Percentiles rank a stretch among this genome's conserved stretches.
These are phyloP conservation scores for Strigops habroptila DNA, from an alignment of 2,113 vertebrate species.

Conservation along the genomic window DNA sequence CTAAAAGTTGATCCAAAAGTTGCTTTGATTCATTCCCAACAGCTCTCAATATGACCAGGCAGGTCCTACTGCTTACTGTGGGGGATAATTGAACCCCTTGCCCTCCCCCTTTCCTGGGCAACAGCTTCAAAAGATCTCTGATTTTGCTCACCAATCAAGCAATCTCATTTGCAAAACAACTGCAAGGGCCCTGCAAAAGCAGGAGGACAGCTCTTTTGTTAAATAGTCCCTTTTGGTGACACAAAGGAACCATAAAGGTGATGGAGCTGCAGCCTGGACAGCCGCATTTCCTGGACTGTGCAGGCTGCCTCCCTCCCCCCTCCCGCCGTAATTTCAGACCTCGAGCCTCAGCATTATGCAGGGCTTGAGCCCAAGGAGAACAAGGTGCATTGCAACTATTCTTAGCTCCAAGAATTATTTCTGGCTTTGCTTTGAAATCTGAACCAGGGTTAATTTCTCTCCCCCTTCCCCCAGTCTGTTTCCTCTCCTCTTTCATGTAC, in stretches of 20 bases:
- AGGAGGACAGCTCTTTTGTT: conserved; percentile 34
- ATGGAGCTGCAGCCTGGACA: conserved; percentile 17
- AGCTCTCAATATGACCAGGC: neutral
- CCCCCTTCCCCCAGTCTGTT: conserved; percentile 43
- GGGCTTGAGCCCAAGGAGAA: neutral
- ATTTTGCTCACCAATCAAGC: conserved; percentile 57
- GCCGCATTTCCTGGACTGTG: neutral
- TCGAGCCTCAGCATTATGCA: neutral
- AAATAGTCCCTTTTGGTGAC: conserved; percentile 11
- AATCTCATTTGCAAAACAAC: conserved; percentile 66
- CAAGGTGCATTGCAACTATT: conserved; percentile 48
- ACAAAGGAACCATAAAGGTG: conserved; percentile 59
- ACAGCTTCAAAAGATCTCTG: conserved; percentile 54
- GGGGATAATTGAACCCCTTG: neutral
- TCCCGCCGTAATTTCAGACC: neutral
- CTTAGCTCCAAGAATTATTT: conserved; percentile 54
- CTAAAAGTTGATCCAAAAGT: neutral
- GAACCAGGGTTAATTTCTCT: conserved; percentile 50
- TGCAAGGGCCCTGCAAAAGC: conserved; percentile 31
- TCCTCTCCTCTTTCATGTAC: conserved; percentile 64
- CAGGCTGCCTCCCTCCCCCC: neutral
- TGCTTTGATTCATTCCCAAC: neutral
- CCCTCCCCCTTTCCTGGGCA: conserved; percentile 41
- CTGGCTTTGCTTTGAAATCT: conserved; percentile 56
- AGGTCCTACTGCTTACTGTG: neutral